Conservation (phyloP, 2,113 vertebrate species). For the Fregata magnificens region DNA sequence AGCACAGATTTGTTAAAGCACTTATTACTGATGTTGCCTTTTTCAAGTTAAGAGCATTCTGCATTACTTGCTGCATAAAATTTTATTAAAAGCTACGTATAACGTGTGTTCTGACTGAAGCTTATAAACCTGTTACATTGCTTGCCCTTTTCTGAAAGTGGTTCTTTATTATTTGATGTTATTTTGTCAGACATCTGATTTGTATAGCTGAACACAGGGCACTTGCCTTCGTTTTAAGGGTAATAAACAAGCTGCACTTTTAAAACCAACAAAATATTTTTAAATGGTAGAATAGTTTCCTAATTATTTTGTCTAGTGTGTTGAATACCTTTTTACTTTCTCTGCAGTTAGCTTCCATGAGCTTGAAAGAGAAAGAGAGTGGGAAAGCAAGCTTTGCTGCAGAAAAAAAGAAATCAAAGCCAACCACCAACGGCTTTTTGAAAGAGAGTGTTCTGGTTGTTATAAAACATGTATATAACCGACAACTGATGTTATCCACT, state of each 20-base stretch:
- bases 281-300: slow-evolving; percentile 25
- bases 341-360: slow-evolving; percentile 44
- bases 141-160: slow-evolving; percentile 35
- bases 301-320: slow-evolving; percentile 19
- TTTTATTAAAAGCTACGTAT: neutral
- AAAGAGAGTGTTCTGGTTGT: slow-evolving; percentile 65
- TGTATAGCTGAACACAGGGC: slow-evolving; percentile 4
- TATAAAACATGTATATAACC: slow-evolving; percentile 66
- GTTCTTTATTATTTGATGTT: slow-evolving; percentile 11
- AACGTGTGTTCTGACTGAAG: neutral
- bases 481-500: slow-evolving; percentile 69
- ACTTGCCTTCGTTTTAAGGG: neutral
- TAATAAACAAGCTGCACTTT: slow-evolving; percentile 27
- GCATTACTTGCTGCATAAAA: slow-evolving; percentile 13
- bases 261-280: neutral
- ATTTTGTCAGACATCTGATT: slow-evolving; percentile 32
- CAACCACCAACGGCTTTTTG: slow-evolving; percentile 54
- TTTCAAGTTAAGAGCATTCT: slow-evolving; percentile 10
- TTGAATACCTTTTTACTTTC: slow-evolving; percentile 49
- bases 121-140: neutral
- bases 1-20: neutral
- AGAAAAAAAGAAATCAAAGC: slow-evolving; percentile 60
- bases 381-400: slow-evolving; percentile 47
- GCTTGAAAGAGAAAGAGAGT: slow-evolving; percentile 31
- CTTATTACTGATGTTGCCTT: neutral